phyloP scores from a whole-genome alignment of 1,140 invertebrate genomes.

The Akabosia matsudoensis region DNA sequence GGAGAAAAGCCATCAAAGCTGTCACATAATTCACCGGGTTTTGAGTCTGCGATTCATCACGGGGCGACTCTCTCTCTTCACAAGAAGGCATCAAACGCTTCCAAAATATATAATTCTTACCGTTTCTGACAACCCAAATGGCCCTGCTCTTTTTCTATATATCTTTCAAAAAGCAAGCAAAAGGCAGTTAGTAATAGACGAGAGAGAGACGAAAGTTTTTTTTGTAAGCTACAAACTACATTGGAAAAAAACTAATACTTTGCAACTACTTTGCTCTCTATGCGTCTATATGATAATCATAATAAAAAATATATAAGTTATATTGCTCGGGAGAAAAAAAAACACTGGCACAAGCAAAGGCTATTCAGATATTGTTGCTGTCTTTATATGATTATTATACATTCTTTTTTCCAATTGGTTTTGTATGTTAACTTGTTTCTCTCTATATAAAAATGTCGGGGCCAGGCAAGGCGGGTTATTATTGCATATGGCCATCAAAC shows the following conservation, averaged over 20 bases:
- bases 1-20: conserved; percentile 39
- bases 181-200: conserved; percentile 22
- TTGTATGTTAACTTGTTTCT: not conserved
- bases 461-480: conserved; percentile 18
- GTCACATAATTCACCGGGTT: conserved; percentile 44
- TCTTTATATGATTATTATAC: conserved; percentile 2
- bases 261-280: not conserved
- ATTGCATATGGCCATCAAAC: conserved; percentile 24
- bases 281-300: not conserved
- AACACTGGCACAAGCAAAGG: not conserved
- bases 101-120: conserved; percentile 46
- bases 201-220: conserved; percentile 24
- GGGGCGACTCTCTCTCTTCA: conserved; percentile 39
- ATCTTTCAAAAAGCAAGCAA: conserved; percentile 31
- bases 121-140: conserved; percentile 43
- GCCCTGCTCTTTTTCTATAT: conserved; percentile 38
- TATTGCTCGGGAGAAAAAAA: not conserved
- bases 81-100: conserved; percentile 44
- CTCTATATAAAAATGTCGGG: conserved; percentile 3
- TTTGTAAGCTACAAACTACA: not conserved
- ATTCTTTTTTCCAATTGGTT: conserved; percentile 10
- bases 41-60: conserved; percentile 41
- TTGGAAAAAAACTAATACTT: not conserved
- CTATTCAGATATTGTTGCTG: not conserved
- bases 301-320: no score